phyloP scores from a whole-genome alignment of 2,113 vertebrate genomes.

The Copsychus sechellarum region DNA sequence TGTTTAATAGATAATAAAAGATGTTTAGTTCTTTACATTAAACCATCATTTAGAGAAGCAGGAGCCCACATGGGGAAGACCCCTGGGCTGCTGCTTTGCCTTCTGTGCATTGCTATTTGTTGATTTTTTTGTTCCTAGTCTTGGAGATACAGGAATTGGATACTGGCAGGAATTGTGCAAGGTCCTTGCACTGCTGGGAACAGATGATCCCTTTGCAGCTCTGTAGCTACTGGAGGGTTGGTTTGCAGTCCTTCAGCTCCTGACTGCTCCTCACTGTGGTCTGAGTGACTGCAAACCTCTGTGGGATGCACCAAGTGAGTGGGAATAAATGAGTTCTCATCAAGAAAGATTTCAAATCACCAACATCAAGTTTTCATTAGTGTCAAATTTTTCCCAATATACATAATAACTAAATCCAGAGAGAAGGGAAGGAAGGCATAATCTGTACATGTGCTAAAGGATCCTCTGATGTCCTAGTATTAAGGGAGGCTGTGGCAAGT shows the following conservation, averaged over 20 bases:
- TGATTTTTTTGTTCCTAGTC: not conserved
- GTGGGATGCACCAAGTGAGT: not conserved
- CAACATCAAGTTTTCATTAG: not conserved
- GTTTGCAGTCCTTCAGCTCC: not conserved
- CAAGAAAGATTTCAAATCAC: not conserved
- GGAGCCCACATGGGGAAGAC: not conserved
- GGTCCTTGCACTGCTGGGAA: not conserved
- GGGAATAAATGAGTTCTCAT: not conserved
- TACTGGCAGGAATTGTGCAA: not conserved
- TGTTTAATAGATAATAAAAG: not conserved
- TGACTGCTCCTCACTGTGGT: not conserved
- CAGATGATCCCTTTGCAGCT: not conserved
- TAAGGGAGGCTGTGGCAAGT: not conserved
- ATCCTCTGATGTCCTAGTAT: fast-evolving
- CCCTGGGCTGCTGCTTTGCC: not conserved
- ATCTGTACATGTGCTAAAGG: not conserved
- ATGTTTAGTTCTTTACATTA: not conserved
- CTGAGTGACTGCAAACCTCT: not conserved
- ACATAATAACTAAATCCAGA: not conserved
- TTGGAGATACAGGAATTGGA: not conserved
- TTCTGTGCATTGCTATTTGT: not conserved
- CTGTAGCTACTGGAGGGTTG: not conserved
- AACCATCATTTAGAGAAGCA: not conserved
- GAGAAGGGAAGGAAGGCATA: not conserved
- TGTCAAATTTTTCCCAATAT: not conserved